Conservation (phyloP, 1,140 invertebrate species). For the Papilio xuthus region DNA sequence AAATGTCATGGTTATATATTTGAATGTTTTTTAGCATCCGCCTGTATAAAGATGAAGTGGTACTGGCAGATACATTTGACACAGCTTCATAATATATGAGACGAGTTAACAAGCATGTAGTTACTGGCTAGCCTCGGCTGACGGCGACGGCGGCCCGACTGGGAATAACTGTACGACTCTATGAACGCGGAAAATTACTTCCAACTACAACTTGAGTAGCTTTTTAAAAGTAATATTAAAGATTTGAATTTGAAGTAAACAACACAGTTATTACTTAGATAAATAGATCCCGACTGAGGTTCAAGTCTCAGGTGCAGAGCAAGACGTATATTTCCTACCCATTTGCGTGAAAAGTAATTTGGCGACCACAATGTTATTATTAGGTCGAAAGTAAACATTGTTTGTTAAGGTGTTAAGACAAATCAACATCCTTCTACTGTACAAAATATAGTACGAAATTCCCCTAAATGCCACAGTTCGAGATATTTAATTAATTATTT, state of each 20-base stretch:
- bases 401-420: too few species aligned
- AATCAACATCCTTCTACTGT: too few species aligned
- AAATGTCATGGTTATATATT: neutral
- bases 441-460: too few species aligned
- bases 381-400: too few species aligned
- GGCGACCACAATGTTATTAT: too few species aligned
- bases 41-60: slow-evolving; percentile 54
- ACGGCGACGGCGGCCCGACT: slow-evolving; percentile 45
- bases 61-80: slow-evolving; percentile 68
- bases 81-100: slow-evolving; percentile 79
- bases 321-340: neutral
- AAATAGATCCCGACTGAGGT: neutral
- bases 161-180: slow-evolving; percentile 31
- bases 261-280: neutral
- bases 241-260: neutral
- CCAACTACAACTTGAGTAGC: neutral
- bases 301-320: neutral
- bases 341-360: too few species aligned
- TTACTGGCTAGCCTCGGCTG: slow-evolving; percentile 68
- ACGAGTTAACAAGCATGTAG: slow-evolving; percentile 79
- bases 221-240: slow-evolving; percentile 1
- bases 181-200: slow-evolving; percentile 29
- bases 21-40: slow-evolving; percentile 41
- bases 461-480: too few species aligned
- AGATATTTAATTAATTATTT: too few species aligned